phyloP scores from a whole-genome alignment of 2,888 invertebrate species.

The Noctua pronuba region DNA sequence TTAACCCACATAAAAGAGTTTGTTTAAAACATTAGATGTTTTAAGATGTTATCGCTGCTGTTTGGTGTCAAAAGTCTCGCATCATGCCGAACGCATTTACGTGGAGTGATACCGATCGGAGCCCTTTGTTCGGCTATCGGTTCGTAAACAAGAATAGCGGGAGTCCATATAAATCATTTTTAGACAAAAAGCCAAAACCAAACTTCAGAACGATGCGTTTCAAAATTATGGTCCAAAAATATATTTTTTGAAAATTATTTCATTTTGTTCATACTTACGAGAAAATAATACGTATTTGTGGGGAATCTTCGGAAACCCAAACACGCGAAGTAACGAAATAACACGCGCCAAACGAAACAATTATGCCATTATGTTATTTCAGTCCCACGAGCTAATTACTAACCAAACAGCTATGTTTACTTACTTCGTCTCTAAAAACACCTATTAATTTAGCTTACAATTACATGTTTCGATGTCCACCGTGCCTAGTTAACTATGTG shows the following conservation, averaged over 20 bases:
- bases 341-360: constrained; percentile 75
- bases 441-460: constrained; percentile 67
- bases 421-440: constrained; percentile 68
- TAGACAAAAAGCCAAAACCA: constrained; percentile 43
- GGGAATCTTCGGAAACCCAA: constrained; percentile 58
- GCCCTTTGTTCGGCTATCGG: constrained; percentile 84
- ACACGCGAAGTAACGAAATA: constrained; percentile 72
- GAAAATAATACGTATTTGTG: constrained; percentile 66
- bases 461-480: constrained; percentile 65
- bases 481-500: constrained; percentile 66
- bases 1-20: constrained; percentile 89
- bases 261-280: constrained; percentile 52
- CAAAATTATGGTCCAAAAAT: constrained; percentile 27
- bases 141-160: constrained; percentile 89
- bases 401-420: constrained; percentile 76
- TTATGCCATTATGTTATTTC: constrained; percentile 75
- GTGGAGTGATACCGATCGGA: constrained; percentile 83
- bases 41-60: constrained; percentile 87
- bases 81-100: constrained; percentile 89
- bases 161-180: constrained; percentile 88
- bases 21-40: constrained; percentile 90
- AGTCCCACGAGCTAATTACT: constrained; percentile 70
- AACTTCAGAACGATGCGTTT: constrained; percentile 8
- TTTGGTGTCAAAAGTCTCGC: constrained; percentile 90
- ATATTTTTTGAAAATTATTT: constrained; percentile 37